A percentile compares a stretch with the other conserved stretches of the same genome.
Evolutionary conservation across 2,888 invertebrate genomes (phyloP).

Genomic region (Timema cristinae): DNA sequence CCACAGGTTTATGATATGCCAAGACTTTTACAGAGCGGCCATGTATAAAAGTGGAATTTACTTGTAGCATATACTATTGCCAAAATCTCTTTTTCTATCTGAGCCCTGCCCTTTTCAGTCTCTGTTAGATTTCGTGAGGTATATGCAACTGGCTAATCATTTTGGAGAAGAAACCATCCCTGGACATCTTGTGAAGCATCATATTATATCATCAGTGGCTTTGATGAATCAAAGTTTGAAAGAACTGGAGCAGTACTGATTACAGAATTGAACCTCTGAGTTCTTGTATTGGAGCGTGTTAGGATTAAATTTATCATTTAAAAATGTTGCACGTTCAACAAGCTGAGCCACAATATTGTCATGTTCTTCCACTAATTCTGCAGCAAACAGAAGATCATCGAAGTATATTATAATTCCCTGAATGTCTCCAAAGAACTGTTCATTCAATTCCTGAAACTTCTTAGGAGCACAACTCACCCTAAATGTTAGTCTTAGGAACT

Average conservation of each 20-base stretch:
- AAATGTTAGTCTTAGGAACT: neutral
- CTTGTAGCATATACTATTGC: slow-evolving; percentile 3
- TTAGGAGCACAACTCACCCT: neutral
- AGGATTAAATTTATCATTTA: slow-evolving; percentile 17
- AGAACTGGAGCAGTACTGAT: slow-evolving; percentile 23
- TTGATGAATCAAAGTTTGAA: slow-evolving; percentile 23
- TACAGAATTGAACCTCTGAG: neutral
- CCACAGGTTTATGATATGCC: slow-evolving; percentile 19
- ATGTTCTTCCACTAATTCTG: neutral
- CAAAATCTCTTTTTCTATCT: slow-evolving; percentile 37
- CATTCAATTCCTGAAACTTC: neutral
- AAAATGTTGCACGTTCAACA: slow-evolving; percentile 10
- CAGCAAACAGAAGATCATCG: neutral
- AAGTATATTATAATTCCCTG: neutral
- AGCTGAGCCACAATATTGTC: slow-evolving; percentile 5
- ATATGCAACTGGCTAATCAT: slow-evolving; percentile 40
- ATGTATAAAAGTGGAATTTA: slow-evolving; percentile 20
- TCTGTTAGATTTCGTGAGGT: slow-evolving; percentile 38
- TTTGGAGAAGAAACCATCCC: slow-evolving; percentile 31
- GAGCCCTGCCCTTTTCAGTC: slow-evolving; percentile 36
- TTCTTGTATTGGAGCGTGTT: neutral
- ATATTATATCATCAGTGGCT: slow-evolving; percentile 23
- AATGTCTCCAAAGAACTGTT: neutral
- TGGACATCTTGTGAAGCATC: slow-evolving; percentile 30
- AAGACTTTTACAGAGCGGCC: slow-evolving; percentile 5